Conservation (phyloP, 2,797 vertebrate species). For the Lophius americanus region DNA sequence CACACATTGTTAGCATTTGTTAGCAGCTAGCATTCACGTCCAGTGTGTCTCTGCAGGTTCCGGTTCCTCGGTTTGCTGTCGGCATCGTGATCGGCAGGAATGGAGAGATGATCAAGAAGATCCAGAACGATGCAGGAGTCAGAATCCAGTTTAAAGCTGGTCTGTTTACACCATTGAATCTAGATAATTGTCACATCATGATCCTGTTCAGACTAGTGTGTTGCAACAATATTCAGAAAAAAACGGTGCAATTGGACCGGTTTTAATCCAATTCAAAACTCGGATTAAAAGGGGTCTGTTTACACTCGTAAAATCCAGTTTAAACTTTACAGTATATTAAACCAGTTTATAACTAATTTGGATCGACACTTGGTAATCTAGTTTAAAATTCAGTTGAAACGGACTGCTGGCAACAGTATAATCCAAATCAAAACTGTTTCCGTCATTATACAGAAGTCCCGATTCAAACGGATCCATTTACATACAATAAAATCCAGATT, state of each 20-base stretch:
- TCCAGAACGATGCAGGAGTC: constrained; percentile 96
- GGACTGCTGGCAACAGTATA: background rate
- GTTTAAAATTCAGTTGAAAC: too few relatives aligned
- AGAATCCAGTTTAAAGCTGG: constrained; percentile 98
- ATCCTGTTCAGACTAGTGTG: too few relatives aligned
- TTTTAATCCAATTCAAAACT: background rate
- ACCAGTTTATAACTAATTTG: too few relatives aligned
- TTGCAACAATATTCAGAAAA: background rate
- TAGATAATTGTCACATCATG: constrained; percentile 7
- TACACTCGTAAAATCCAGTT: background rate
- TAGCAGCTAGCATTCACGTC: background rate
- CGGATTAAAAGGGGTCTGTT: background rate
- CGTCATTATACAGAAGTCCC: background rate
- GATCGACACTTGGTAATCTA: too few relatives aligned
- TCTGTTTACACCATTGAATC: constrained; percentile 68
- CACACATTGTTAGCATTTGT: background rate
- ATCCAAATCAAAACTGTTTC: background rate
- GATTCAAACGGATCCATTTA: background rate
- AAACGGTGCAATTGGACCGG: background rate
- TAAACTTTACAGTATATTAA: background rate
- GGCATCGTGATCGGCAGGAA: constrained; percentile 98
- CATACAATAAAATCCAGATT: background rate
- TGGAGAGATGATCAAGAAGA: constrained; percentile 99
- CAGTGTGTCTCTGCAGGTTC: constrained; percentile 81
- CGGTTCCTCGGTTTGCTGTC: constrained; percentile 94